Base-by-base conservation (phyloP, 2,797 vertebrate genomes). In the Menidia menidia region DNA sequence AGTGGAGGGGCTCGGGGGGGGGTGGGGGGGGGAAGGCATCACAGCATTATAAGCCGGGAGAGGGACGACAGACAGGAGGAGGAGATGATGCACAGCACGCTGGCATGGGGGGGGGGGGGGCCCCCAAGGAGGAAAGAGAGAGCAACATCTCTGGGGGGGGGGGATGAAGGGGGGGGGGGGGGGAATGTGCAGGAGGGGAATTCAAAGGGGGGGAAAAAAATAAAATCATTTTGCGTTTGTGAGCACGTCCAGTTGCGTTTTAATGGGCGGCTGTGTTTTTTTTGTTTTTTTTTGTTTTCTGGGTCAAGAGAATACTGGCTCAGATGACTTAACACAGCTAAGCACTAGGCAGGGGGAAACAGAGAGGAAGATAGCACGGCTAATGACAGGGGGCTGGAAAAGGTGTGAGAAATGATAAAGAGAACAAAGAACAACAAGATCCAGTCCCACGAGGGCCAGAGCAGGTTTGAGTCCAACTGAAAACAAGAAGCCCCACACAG, bases 41-140 rank as follows among this genome's bases (percentile, higher is more conserved):
- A 89, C 91, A 89, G 85, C 87, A 94, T 95, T 94, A 94, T 94
- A 95, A 94, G 93, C 92, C 91, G 82, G 93, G 93, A 94, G 90
- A 87, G 85, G 68, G 65, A 68, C 78, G 81, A 76, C 59, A 45
- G 72, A 60, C 35, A 50, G 73, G 69, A 82, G 73, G 65, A 60
- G 69, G 73, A 68, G 60, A 77, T 69, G 82, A 81, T 81, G 74
- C 73, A 85, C 83, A 81, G 67, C 73, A 83, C 62, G 80, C 65
- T 71, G 71, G 77, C 60, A 51, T 48, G 71, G 59, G 48, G 47
- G 48, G 35, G 61, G 50, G 16, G 44, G 62, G 55, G 42, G 58
- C n/a, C n/a, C n/a, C n/a, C 39, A 32, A 52, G 25, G 31, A 51
- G 15, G 47, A 19, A 48, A 39, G 10, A 39, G 10, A 39, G 35